Percentiles rank a stretch among this genome's conserved stretches.
phyloP scores from a whole-genome alignment of 1,140 invertebrate genomes.

The Bombus huntii region DNA sequence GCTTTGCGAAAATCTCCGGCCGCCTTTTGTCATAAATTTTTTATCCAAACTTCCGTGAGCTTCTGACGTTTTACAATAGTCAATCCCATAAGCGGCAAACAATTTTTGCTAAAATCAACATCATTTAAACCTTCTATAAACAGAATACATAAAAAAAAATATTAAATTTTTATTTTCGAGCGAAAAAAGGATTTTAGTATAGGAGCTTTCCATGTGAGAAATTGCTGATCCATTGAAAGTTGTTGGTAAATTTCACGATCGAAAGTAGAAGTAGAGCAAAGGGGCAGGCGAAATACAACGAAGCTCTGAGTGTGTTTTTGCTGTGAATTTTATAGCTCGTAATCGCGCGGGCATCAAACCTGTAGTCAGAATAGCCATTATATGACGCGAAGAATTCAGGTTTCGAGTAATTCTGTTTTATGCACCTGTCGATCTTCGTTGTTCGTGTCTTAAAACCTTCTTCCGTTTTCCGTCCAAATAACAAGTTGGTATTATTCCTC shows the following conservation, averaged over 20 bases:
- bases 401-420: slow-evolving; percentile 62
- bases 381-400: slow-evolving; percentile 67
- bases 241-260: not conserved
- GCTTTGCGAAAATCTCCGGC: not conserved
- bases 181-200: not conserved
- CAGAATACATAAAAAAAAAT: not conserved
- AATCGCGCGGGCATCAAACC: slow-evolving; percentile 67
- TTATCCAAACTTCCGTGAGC: not conserved
- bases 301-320: slow-evolving; percentile 47
- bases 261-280: not conserved
- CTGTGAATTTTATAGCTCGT: slow-evolving; percentile 70
- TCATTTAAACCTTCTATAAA: not conserved
- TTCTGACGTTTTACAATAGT: not conserved
- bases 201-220: not conserved
- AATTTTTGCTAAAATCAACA: not conserved
- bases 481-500: too few species aligned
- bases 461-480: too few species aligned
- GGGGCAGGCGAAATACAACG: not conserved
- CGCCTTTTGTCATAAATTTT: not conserved
- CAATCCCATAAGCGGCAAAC: not conserved
- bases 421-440: not conserved
- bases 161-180: not conserved
- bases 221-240: not conserved
- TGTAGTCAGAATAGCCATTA: slow-evolving; percentile 65
- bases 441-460: too few species aligned